Evolutionary conservation across 1,140 invertebrate species (phyloP).

Genomic region (Drosophila busckii): DNA sequence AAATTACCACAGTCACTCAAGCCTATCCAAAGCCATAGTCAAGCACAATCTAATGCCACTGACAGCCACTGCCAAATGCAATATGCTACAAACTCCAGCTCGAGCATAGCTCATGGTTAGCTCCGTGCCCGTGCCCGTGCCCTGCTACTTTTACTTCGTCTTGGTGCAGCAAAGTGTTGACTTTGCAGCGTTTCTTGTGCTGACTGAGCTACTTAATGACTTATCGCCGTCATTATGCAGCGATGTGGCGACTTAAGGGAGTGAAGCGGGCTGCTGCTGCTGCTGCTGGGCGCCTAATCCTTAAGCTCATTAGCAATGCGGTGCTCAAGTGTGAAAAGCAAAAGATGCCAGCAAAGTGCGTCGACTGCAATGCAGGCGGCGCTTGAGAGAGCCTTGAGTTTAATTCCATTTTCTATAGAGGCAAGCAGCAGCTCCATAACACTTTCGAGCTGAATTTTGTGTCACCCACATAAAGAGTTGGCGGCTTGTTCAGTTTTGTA

Average conservation of each 20-base stretch:
- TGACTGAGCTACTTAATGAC: conserved; percentile 67
- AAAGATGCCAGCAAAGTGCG: conserved; percentile 51
- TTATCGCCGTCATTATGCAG: conserved; percentile 64
- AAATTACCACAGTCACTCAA: too few species aligned
- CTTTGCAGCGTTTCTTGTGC: conserved; percentile 27
- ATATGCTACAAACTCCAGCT: neutral
- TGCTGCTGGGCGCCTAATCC: conserved; percentile 36
- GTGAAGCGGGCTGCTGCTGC: too few species aligned
- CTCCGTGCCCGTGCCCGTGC: too few species aligned
- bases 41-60: too few species aligned
- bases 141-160: conserved; percentile 1
- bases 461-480: conserved; percentile 52
- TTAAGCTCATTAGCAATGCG: conserved; percentile 24
- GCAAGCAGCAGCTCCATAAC: conserved; percentile 19
- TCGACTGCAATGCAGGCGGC: conserved; percentile 6
- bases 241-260: too few species aligned
- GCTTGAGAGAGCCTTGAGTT: conserved; percentile 17
- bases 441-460: conserved; percentile 38
- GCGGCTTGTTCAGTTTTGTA: conserved; percentile 1
- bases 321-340: conserved; percentile 34
- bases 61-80: conserved; percentile 7
- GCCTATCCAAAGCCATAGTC: too few species aligned
- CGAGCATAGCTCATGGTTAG: neutral
- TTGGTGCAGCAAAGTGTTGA: too few species aligned
- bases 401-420: conserved; percentile 21